Percentiles rank a stretch among this genome's conserved stretches.
phyloP scores from a whole-genome alignment of 2,888 invertebrate species.

The Ptycholaimellus sp. region DNA sequence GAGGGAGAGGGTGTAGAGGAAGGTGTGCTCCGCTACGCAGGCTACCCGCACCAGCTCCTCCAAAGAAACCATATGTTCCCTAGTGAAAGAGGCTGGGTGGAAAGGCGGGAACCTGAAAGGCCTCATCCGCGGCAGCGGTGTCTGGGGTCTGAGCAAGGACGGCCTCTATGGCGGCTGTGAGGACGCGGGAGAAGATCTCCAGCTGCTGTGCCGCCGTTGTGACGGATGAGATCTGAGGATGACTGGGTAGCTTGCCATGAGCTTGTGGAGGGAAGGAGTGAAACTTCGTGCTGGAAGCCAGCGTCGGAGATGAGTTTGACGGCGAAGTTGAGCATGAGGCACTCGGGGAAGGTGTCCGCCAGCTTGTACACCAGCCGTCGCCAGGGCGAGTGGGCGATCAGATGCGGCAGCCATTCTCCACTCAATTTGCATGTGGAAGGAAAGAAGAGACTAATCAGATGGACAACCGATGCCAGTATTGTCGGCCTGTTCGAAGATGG shows the following conservation, averaged over 20 bases:
- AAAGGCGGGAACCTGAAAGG: constrained; percentile 10
- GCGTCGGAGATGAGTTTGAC: constrained; percentile 97
- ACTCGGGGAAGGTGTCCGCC: constrained; percentile 92
- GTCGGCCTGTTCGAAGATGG: constrained; percentile 46
- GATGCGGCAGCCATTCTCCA: constrained; percentile 62
- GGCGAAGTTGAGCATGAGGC: constrained; percentile 90
- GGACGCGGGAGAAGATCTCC: constrained; percentile 86
- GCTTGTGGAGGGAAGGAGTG: no score
- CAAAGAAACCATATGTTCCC: no score
- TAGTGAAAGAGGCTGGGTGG: no score
- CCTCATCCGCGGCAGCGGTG: constrained; percentile 5
- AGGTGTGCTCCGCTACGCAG: constrained; percentile 92
- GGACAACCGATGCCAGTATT: neutral
- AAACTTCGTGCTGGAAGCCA: constrained; percentile 94
- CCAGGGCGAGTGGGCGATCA: constrained; percentile 93
- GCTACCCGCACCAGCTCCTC: constrained; percentile 42
- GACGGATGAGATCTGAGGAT: constrained; percentile 87
- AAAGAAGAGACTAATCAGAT: neutral
- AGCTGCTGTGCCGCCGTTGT: constrained; percentile 94
- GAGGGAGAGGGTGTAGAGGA: constrained; percentile 81
- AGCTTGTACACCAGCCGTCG: constrained; percentile 75
- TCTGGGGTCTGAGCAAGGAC: constrained; percentile 7
- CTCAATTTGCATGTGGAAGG: constrained; percentile 4
- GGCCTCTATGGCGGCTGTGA: constrained; percentile 33
- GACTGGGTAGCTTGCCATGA: no score